These are phyloP conservation scores for Ancistrus triradiatus DNA, from an alignment of 2,113 vertebrate genomes.

Conservation along the genomic window DNA sequence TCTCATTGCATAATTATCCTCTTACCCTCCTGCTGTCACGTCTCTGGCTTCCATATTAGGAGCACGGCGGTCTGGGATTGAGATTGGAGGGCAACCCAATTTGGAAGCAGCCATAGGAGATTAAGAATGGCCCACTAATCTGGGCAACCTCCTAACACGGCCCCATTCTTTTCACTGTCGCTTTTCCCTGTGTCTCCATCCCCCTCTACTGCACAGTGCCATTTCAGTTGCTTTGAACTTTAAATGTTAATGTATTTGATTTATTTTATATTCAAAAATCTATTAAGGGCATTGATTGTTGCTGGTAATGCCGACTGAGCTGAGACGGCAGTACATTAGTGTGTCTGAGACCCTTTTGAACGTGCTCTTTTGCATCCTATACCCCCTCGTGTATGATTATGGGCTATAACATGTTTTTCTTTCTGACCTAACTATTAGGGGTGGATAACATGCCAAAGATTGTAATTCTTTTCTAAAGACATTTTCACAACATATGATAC, in stretches of 20 bases:
- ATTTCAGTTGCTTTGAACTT: slow-evolving; percentile 59
- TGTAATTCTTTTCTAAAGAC: too few species aligned
- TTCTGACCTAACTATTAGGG: too few species aligned
- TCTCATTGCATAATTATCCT: slow-evolving; percentile 23
- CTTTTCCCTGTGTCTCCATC: slow-evolving; percentile 36
- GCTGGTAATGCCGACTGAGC: slow-evolving; percentile 62
- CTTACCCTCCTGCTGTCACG: slow-evolving; percentile 47
- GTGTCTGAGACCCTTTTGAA: slow-evolving; percentile 67
- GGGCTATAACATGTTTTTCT: too few species aligned
- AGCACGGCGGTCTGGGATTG: slow-evolving; percentile 50
- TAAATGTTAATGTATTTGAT: slow-evolving; percentile 65
- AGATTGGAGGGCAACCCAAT: slow-evolving; percentile 70
- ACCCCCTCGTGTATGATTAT: too few species aligned
- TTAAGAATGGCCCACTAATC: slow-evolving; percentile 71
- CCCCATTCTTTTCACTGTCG: slow-evolving; percentile 37
- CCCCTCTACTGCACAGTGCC: slow-evolving; percentile 8
- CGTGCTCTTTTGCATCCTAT: too few species aligned
- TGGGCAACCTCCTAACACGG: slow-evolving; percentile 65
- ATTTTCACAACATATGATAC: too few species aligned
- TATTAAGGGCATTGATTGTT: not conserved
- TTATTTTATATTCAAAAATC: slow-evolving; percentile 34
- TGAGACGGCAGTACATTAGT: slow-evolving; percentile 65
- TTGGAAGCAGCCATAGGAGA: slow-evolving; percentile 64
- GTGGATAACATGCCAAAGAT: too few species aligned
- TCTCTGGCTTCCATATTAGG: slow-evolving; percentile 58